Conservation (phyloP, 2,888 invertebrate species). For the Drosophila meridionalis region DNA sequence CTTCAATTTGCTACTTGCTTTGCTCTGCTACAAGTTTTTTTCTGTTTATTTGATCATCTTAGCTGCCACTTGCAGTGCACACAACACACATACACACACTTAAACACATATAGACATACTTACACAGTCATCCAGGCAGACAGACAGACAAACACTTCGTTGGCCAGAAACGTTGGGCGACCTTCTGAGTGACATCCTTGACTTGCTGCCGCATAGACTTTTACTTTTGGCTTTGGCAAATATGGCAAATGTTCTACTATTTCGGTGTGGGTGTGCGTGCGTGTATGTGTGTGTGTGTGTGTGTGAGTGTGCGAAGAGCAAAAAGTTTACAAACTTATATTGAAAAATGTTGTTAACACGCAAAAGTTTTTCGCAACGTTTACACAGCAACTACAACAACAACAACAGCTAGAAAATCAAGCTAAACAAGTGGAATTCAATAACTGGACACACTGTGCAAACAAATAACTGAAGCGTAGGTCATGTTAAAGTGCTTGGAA, state of each 20-base stretch:
- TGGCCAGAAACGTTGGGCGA: slow-evolving; percentile 51
- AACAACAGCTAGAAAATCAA: slow-evolving; percentile 56
- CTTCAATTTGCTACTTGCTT: background rate
- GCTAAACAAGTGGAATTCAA: slow-evolving; percentile 75
- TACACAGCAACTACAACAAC: slow-evolving; percentile 59
- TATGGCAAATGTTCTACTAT: slow-evolving; percentile 56
- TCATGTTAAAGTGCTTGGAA: slow-evolving; percentile 74
- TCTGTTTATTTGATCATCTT: slow-evolving; percentile 78
- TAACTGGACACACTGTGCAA: slow-evolving; percentile 66
- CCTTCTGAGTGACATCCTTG: slow-evolving; percentile 75
- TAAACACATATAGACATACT: slow-evolving; percentile 37
- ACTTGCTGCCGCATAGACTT: slow-evolving; percentile 79
- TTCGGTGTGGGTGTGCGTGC: slow-evolving; percentile 26
- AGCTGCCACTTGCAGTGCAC: slow-evolving; percentile 75
- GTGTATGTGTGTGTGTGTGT: slow-evolving; percentile 25
- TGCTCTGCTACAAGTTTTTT: slow-evolving; percentile 7
- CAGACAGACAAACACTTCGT: slow-evolving; percentile 54
- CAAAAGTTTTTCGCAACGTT: slow-evolving; percentile 78
- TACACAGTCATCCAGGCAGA: slow-evolving; percentile 27
- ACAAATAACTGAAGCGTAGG: slow-evolving; percentile 59
- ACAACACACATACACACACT: slow-evolving; percentile 18
- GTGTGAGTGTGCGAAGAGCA: slow-evolving; percentile 43
- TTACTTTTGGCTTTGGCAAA: slow-evolving; percentile 74
- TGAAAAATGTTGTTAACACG: slow-evolving; percentile 80
- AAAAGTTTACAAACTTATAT: slow-evolving; percentile 79